phyloP scores from a whole-genome alignment of 2,113 vertebrate species.

The Oplegnathus fasciatus region DNA sequence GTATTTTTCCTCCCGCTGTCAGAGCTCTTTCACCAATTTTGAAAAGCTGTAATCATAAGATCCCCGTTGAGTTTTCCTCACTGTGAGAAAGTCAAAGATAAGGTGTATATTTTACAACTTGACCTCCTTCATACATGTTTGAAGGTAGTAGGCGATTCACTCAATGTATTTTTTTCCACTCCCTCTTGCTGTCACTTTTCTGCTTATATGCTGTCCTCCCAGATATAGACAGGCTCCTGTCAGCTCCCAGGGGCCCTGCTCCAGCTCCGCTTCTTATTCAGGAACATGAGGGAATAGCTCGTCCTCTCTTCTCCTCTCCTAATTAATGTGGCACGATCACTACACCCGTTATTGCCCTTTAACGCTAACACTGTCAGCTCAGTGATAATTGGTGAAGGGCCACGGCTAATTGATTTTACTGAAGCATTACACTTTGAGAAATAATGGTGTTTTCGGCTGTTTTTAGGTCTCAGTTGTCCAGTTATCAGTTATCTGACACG shows the following conservation, averaged over 20 bases:
- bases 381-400: conserved; percentile 57
- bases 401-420: conserved; percentile 55
- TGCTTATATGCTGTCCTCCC: conserved; percentile 66
- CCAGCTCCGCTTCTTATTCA: conserved; percentile 85
- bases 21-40: conserved; percentile 4
- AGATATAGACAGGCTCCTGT: conserved; percentile 77
- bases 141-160: not conserved
- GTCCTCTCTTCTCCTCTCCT: conserved; percentile 77
- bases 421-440: conserved; percentile 44
- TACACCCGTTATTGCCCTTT: conserved; percentile 72
- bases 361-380: conserved; percentile 62
- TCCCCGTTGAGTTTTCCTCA: conserved; percentile 8
- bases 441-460: conserved; percentile 22
- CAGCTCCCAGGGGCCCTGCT: conserved; percentile 81
- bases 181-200: conserved; percentile 49
- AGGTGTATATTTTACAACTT: conserved; percentile 29
- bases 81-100: not conserved
- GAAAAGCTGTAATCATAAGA: not conserved
- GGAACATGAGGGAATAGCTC: conserved; percentile 81
- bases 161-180: conserved; percentile 12
- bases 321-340: conserved; percentile 78
- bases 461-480: conserved; percentile 44
- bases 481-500: not conserved
- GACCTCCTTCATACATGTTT: conserved; percentile 38
- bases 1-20: not conserved